phyloP scores from a whole-genome alignment of 2,888 invertebrate genomes.

The Nomada goodeniana region DNA sequence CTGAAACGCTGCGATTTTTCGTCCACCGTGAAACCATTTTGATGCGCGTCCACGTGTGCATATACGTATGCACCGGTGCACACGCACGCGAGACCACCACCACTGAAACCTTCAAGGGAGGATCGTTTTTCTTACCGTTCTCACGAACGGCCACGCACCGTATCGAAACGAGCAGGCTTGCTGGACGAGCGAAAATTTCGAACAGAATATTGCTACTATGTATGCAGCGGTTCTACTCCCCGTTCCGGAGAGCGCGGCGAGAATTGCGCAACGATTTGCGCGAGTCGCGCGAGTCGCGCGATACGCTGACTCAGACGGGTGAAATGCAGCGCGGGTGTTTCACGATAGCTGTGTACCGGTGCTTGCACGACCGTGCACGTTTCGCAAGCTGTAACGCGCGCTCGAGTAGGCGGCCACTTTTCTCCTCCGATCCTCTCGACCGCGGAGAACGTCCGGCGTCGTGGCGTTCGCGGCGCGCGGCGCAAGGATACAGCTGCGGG shows the following conservation, averaged over 20 bases:
- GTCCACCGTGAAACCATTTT: constrained; percentile 24
- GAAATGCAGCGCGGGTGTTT: constrained; percentile 76
- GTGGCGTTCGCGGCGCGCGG: background rate
- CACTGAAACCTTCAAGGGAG: constrained; percentile 67
- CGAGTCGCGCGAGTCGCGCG: constrained; percentile 36
- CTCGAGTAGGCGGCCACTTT: constrained; percentile 36
- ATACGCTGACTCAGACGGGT: constrained; percentile 74
- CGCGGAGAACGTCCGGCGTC: background rate
- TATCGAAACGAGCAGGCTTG: background rate
- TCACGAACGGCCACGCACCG: constrained; percentile 72
- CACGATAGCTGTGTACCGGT: constrained; percentile 29
- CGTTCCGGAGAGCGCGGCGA: constrained; percentile 39
- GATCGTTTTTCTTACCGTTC: constrained; percentile 81
- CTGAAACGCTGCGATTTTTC: background rate
- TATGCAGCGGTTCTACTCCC: background rate
- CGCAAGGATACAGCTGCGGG: too few species aligned
- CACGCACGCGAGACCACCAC: constrained; percentile 5
- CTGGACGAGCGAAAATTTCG: background rate
- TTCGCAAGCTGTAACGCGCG: constrained; percentile 39
- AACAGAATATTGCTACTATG: too few species aligned
- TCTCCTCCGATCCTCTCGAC: constrained; percentile 1
- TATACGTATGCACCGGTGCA: background rate
- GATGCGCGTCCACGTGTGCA: background rate
- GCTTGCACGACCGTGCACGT: constrained; percentile 7
- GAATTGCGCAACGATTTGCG: constrained; percentile 61